Conservation (phyloP, 2,113 vertebrate species). For the Columba janthina region DNA sequence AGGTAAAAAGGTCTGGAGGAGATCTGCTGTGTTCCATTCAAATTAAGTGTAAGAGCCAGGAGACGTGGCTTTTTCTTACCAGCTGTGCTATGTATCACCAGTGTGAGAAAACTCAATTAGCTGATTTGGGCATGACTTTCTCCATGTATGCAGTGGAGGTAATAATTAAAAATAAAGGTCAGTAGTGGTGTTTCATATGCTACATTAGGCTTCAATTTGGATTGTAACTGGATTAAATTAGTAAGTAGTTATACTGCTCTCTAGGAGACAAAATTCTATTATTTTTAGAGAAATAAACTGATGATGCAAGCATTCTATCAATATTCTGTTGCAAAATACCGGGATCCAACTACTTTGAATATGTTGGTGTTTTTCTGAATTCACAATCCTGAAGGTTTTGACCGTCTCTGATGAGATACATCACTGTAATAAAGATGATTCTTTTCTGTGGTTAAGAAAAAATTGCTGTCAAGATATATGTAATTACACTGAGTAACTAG, state of each 20-base stretch:
- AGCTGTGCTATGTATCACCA: neutral
- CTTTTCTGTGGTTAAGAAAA: neutral
- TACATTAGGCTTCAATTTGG: neutral
- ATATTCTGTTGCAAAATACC: neutral
- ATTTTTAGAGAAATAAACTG: neutral
- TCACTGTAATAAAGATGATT: neutral
- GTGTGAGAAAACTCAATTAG: neutral
- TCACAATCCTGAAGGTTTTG: neutral
- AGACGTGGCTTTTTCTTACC: neutral
- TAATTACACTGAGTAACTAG: neutral
- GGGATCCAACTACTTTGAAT: neutral
- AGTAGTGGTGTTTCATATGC: neutral
- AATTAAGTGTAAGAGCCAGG: neutral
- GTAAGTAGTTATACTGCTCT: neutral
- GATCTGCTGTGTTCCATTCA: neutral
- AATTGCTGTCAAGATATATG: neutral
- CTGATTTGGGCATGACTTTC: neutral
- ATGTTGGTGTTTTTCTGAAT: neutral
- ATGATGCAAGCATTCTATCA: neutral
- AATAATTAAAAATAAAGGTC: neutral
- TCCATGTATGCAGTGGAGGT: neutral
- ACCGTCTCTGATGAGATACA: neutral
- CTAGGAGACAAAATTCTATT: neutral
- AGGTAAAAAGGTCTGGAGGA: neutral
- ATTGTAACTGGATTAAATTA: neutral